A percentile compares a stretch with the other conserved stretches of the same genome.
Evolutionary conservation across 2,113 vertebrate species (phyloP).

Genomic region (Notiomystis cincta): DNA sequence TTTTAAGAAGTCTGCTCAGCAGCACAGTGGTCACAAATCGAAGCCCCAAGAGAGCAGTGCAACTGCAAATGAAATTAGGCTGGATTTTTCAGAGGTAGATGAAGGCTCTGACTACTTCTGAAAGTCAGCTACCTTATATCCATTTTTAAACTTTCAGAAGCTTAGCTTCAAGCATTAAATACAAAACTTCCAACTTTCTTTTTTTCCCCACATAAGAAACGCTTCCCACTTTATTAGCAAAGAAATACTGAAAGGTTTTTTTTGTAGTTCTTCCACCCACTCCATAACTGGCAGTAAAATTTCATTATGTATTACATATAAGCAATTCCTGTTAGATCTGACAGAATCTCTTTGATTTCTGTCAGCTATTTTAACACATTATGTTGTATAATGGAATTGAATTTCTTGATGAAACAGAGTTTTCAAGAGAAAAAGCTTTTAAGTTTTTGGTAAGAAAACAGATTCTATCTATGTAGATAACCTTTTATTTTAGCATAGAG

Average conservation of each 20-base stretch:
- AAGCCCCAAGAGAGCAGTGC: neutral
- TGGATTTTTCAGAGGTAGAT: neutral
- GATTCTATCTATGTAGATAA: neutral
- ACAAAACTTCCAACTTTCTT: neutral
- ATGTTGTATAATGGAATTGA: neutral
- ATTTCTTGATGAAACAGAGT: neutral
- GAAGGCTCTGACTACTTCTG: neutral
- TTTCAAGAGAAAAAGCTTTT: conserved; percentile 11
- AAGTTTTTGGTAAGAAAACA: neutral
- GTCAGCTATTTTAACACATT: neutral
- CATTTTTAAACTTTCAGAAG: neutral
- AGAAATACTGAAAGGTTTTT: neutral
- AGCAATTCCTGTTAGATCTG: neutral
- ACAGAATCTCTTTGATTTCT: neutral
- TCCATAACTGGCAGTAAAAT: neutral
- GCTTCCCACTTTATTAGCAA: neutral
- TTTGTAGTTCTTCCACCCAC: neutral
- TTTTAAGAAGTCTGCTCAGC: neutral
- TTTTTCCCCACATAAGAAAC: neutral
- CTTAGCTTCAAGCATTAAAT: neutral
- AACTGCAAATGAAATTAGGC: neutral
- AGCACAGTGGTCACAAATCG: neutral
- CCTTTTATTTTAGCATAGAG: neutral
- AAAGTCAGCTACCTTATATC: neutral
- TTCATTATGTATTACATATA: neutral